phyloP scores from a whole-genome alignment of 2,113 vertebrate species.

The Geococcyx californianus region DNA sequence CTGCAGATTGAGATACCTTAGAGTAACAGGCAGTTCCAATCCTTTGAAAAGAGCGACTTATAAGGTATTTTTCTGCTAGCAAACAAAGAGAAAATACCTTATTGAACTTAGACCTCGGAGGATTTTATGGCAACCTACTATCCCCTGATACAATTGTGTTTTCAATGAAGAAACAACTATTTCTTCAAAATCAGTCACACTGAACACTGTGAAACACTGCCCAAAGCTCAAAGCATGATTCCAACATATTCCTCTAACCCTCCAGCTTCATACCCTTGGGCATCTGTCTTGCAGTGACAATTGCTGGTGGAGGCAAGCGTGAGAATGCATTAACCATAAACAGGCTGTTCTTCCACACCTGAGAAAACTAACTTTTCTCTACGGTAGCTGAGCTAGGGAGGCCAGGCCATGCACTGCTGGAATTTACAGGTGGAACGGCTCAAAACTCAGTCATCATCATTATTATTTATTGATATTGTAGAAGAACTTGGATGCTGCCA shows the following conservation, averaged over 20 bases:
- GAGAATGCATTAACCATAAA: neutral
- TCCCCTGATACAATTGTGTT: neutral
- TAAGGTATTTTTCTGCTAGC: neutral
- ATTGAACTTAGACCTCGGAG: neutral
- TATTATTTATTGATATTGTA: neutral
- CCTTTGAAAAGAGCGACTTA: neutral
- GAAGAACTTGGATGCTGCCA: neutral
- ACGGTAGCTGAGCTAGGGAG: neutral
- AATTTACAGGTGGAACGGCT: neutral
- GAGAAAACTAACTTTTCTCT: neutral
- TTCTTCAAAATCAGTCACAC: neutral
- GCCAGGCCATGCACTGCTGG: neutral
- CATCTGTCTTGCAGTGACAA: neutral
- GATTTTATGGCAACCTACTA: neutral
- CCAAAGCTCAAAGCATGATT: neutral
- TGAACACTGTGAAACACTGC: neutral
- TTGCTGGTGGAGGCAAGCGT: neutral
- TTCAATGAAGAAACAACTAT: slow-evolving; percentile 13
- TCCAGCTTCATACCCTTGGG: neutral
- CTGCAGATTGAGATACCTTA: neutral
- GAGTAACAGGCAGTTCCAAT: neutral
- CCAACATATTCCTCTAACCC: neutral
- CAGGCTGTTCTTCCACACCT: neutral
- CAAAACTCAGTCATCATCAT: neutral
- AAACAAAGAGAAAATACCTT: neutral